A percentile compares a stretch with the other conserved stretches of the same genome.
Evolutionary conservation across 2,888 invertebrate genomes (phyloP).

Genomic region (Unio pictorum): DNA sequence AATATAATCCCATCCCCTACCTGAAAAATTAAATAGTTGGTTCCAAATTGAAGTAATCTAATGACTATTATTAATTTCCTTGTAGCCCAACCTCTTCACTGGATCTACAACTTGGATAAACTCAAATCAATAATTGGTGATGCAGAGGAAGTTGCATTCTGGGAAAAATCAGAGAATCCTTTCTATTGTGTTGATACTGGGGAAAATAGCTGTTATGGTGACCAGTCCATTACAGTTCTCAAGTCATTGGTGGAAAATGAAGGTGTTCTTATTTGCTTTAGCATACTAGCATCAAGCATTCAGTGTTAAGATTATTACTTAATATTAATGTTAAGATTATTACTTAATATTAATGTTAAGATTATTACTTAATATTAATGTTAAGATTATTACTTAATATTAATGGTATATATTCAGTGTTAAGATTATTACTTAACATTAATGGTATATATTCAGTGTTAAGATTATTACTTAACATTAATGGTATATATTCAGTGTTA

Average conservation of each 20-base stretch:
- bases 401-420: no score
- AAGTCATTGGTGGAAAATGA: conserved; percentile 53
- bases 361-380: no score
- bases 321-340: no score
- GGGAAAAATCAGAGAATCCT: conserved; percentile 57
- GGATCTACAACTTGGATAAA: conserved; percentile 58
- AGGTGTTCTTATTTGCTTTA: conserved; percentile 31
- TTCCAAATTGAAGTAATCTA: no score
- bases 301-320: background rate
- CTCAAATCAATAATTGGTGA: conserved; percentile 41
- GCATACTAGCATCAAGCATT: background rate
- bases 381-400: no score
- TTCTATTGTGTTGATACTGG: conserved; percentile 54
- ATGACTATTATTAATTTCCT: background rate
- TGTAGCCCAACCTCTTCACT: conserved; percentile 58
- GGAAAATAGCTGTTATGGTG: conserved; percentile 58
- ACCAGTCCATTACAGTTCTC: conserved; percentile 58
- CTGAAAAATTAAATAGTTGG: no score
- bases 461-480: no score
- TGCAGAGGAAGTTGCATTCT: conserved; percentile 54
- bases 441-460: no score
- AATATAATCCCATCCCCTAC: no score
- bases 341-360: no score
- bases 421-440: no score
- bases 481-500: no score